Percentiles rank a stretch among this genome's conserved stretches.
These are phyloP conservation scores for Microctonus hyperodae DNA, from an alignment of 2,888 invertebrate species.

Conservation along the genomic window DNA sequence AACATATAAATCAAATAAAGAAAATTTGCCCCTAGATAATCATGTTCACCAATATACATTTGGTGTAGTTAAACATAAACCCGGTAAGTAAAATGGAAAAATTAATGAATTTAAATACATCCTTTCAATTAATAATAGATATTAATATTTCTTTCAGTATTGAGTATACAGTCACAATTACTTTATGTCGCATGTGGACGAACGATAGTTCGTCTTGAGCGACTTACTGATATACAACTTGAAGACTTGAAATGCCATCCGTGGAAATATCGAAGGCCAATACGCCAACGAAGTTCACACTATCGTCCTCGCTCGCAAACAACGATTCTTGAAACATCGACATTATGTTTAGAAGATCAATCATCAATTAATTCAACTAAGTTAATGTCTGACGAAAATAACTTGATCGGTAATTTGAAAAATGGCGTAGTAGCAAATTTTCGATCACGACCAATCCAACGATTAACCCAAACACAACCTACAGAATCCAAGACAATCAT, in stretches of 20 bases:
- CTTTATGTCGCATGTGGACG: constrained; percentile 66
- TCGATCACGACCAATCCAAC: constrained; percentile 24
- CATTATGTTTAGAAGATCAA: background rate
- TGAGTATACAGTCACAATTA: constrained; percentile 62
- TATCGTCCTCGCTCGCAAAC: constrained; percentile 40
- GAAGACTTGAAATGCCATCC: constrained; percentile 55
- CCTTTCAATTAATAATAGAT: background rate
- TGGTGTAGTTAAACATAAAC: constrained; percentile 49
- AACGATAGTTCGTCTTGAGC: constrained; percentile 63
- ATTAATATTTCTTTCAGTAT: constrained; percentile 41
- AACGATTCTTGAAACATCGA: background rate
- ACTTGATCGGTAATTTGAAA: background rate
- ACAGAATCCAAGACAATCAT: constrained; percentile 41
- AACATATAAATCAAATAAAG: constrained; percentile 55
- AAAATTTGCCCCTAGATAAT: constrained; percentile 42
- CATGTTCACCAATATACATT: constrained; percentile 57
- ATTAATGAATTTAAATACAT: background rate
- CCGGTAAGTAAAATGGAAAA: constrained; percentile 46
- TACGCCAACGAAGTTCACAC: constrained; percentile 39
- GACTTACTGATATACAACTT: constrained; percentile 63
- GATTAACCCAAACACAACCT: constrained; percentile 11
- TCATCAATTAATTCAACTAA: background rate
- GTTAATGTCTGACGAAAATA: background rate
- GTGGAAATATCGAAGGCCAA: constrained; percentile 43
- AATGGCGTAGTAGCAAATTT: constrained; percentile 3